phyloP scores from a whole-genome alignment of 1,140 invertebrate species.

The Pseudomyrmex gracilis region DNA sequence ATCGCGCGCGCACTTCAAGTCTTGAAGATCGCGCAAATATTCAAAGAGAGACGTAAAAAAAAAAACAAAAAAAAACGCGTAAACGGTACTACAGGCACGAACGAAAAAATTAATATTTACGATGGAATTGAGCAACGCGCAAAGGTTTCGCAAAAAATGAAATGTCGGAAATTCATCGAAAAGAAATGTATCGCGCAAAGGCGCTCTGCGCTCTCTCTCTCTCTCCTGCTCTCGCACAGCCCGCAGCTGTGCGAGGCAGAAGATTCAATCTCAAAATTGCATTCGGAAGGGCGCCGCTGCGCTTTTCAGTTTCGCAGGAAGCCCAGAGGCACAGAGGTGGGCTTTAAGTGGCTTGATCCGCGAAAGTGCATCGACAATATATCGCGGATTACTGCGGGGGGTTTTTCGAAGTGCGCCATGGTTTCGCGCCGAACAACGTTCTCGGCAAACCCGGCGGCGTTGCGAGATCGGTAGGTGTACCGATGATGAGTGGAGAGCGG shows the following conservation, averaged over 20 bases:
- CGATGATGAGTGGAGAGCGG: slow-evolving; percentile 49
- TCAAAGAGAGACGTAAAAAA: no score
- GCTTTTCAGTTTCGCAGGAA: slow-evolving; percentile 22
- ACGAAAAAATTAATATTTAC: no score
- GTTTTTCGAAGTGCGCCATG: slow-evolving; percentile 40
- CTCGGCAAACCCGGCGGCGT: slow-evolving; percentile 32
- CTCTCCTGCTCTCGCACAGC: not conserved
- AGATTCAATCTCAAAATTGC: slow-evolving; percentile 22
- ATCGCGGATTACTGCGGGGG: not conserved
- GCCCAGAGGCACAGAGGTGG: not conserved
- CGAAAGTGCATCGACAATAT: slow-evolving; percentile 22
- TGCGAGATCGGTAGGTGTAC: slow-evolving; percentile 56
- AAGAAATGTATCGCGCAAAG: not conserved
- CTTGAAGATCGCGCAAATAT: no score
- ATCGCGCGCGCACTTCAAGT: no score
- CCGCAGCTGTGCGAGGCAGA: not conserved
- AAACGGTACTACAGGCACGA: no score
- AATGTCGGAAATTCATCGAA: not conserved
- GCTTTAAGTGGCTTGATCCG: slow-evolving; percentile 1
- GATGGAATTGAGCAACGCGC: no score
- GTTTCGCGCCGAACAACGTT: slow-evolving; percentile 7
- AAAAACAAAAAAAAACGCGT: no score
- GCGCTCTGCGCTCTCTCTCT: no score
- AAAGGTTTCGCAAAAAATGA: no score
- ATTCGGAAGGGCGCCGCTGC: not conserved